Percentiles rank a stretch among this genome's conserved stretches.
Conservation (phyloP, 1,140 invertebrate species). For the Caenorhabditis elegans region DNA sequence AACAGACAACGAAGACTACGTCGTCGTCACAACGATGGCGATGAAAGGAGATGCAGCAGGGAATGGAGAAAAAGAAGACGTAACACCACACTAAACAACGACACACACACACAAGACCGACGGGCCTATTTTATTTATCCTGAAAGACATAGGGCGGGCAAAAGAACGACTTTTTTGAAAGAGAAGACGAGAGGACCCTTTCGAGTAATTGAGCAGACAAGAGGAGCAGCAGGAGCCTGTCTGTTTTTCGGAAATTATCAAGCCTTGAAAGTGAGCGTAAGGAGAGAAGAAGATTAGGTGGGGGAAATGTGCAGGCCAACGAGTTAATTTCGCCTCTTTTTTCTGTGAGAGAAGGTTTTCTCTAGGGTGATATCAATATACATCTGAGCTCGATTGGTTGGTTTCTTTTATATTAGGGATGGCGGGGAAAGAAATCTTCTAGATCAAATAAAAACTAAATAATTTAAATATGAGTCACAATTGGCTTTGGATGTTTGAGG, state of each 20-base stretch:
- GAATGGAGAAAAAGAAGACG: slow-evolving; percentile 1
- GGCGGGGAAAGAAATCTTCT: background rate
- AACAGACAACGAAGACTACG: background rate
- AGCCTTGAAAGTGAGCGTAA: background rate
- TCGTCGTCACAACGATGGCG: background rate
- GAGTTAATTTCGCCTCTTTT: background rate
- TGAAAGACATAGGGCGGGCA: slow-evolving; percentile 32
- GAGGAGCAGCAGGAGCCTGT: background rate
- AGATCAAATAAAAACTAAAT: background rate
- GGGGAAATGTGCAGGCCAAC: background rate
- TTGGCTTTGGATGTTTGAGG: too few species aligned
- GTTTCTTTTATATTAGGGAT: background rate
- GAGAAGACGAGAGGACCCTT: slow-evolving; percentile 17
- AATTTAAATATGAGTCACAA: too few species aligned
- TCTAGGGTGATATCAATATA: slow-evolving; percentile 7
- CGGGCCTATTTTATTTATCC: slow-evolving; percentile 31
- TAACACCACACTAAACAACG: slow-evolving; percentile 27
- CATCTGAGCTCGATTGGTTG: background rate
- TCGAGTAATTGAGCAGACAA: slow-evolving; percentile 29
- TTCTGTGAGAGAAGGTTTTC: background rate
- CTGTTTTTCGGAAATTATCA: slow-evolving; percentile 27
- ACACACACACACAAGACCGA: too few species aligned
- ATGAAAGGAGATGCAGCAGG: background rate
- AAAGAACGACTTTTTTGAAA: slow-evolving; percentile 30
- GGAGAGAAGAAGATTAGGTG: background rate